Conservation (phyloP, 2,113 vertebrate species). For the Scomber scombrus region DNA sequence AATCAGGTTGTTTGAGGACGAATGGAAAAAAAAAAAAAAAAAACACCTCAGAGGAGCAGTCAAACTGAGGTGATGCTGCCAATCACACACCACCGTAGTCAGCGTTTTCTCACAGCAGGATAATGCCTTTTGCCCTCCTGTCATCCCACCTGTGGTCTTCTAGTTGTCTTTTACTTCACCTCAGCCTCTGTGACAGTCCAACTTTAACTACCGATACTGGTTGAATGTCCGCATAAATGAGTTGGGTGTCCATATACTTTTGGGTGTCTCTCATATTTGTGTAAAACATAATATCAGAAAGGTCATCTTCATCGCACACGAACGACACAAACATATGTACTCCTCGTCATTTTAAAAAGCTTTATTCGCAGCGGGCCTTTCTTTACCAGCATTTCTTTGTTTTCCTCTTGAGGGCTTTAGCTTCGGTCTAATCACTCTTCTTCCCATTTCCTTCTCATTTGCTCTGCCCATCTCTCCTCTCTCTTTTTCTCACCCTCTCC, state of each 20-base stretch:
- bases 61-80: conserved; percentile 31
- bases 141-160: conserved; percentile 29
- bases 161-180: not conserved
- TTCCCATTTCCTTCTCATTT: conserved; percentile 38
- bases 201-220: not conserved
- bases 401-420: conserved; percentile 12
- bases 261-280: no score
- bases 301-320: no score
- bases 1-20: conserved; percentile 24
- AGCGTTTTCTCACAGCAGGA: conserved; percentile 61
- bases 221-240: no score
- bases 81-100: conserved; percentile 54
- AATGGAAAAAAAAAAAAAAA: not conserved
- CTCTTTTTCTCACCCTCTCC: conserved; percentile 59
- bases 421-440: conserved; percentile 29
- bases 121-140: conserved; percentile 30
- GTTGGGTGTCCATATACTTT: no score
- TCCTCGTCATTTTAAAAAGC: not conserved
- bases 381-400: conserved; percentile 23
- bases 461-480: conserved; percentile 37
- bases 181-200: not conserved
- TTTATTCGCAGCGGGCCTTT: not conserved
- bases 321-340: not conserved
- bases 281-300: no score
- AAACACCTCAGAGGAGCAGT: conserved; percentile 3